A percentile compares a stretch with the other conserved stretches of the same genome.
These are phyloP conservation scores for Parotia lawesii DNA, from an alignment of 2,113 vertebrate species.

Conservation along the genomic window DNA sequence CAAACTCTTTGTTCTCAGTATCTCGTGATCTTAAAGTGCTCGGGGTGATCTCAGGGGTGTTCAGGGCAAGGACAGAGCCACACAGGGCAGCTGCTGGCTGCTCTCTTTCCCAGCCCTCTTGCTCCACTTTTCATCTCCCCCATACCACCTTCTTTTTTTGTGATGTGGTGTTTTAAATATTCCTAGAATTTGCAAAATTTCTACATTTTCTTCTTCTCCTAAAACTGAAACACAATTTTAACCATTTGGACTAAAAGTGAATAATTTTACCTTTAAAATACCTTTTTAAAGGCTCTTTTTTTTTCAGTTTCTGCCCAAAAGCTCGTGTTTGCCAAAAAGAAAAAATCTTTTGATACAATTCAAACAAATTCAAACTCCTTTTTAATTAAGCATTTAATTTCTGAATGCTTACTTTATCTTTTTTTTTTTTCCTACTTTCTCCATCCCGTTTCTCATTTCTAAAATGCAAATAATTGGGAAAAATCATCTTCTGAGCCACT, in stretches of 20 bases:
- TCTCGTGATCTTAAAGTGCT: constrained; percentile 31
- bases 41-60: not conserved
- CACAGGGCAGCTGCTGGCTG: not conserved
- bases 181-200: not conserved
- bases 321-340: not conserved
- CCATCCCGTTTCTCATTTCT: not conserved
- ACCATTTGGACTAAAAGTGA: not conserved
- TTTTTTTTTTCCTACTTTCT: not conserved
- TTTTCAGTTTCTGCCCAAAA: not conserved
- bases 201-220: not conserved
- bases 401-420: not conserved
- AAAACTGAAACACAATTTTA: not conserved
- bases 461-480: not conserved
- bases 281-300: not conserved
- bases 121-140: not conserved
- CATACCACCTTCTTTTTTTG: not conserved
- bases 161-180: not conserved
- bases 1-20: constrained; percentile 31
- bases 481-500: not conserved
- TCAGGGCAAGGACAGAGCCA: not conserved
- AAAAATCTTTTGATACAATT: not conserved
- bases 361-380: not conserved
- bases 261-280: not conserved
- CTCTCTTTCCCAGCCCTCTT: not conserved
- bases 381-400: not conserved